Conservation (phyloP, 1,140 invertebrate genomes). For the Caerostris darwini region DNA sequence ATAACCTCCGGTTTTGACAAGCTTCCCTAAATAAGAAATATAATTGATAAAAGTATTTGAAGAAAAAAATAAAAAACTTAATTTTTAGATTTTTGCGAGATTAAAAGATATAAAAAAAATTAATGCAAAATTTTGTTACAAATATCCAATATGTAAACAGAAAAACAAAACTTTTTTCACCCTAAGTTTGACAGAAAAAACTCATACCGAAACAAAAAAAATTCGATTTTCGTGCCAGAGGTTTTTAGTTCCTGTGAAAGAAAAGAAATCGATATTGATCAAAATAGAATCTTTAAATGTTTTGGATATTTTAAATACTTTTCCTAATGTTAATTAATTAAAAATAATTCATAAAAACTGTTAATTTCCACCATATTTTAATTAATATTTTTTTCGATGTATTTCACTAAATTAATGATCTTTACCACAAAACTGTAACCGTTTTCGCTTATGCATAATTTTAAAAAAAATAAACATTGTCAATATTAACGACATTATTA, state of each 20-base stretch:
- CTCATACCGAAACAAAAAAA: not conserved
- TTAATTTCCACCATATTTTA: too few species aligned
- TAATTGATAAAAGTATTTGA: not conserved
- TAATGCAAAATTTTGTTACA: not conserved
- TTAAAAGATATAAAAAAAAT: not conserved
- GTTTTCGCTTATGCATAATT: too few species aligned
- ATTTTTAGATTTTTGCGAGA: not conserved
- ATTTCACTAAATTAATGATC: too few species aligned
- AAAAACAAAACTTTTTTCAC: constrained; percentile 31
- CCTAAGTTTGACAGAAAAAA: constrained; percentile 7
- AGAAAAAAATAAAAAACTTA: not conserved
- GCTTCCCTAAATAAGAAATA: constrained; percentile 1
- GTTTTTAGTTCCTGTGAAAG: not conserved
- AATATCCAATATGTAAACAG: constrained; percentile 1
- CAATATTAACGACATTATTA: too few species aligned
- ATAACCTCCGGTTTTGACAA: not conserved
- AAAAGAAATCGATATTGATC: not conserved
- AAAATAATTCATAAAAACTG: too few species aligned
- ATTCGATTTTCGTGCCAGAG: not conserved
- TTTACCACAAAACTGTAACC: too few species aligned
- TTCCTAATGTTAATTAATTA: too few species aligned
- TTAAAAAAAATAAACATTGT: too few species aligned
- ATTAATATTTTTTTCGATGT: too few species aligned
- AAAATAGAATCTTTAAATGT: not conserved
- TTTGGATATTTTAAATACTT: too few species aligned